phyloP scores from a whole-genome alignment of 2,113 vertebrate genomes.

The Macroglossus sobrinus region DNA sequence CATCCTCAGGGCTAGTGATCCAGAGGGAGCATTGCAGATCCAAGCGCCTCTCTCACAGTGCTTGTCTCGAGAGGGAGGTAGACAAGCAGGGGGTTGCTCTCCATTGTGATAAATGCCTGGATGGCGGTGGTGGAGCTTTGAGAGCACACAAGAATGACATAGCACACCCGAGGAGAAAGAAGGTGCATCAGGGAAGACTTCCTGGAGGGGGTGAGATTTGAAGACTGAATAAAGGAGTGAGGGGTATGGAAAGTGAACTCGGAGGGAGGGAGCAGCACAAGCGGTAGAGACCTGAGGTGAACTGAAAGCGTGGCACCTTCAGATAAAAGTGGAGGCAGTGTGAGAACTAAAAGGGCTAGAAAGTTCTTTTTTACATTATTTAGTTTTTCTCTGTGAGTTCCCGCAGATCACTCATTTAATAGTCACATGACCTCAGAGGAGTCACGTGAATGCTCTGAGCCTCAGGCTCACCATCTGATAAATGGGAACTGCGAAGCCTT shows the following conservation, averaged over 20 bases:
- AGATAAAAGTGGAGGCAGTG: neutral
- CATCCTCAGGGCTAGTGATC: neutral
- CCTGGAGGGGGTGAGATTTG: neutral
- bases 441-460: neutral
- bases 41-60: rapidly evolving
- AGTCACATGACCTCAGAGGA: neutral
- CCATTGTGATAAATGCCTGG: rapidly evolving
- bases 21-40: neutral
- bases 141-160: neutral
- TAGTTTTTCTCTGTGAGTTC: neutral
- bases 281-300: neutral
- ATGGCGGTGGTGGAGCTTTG: neutral
- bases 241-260: neutral
- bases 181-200: neutral
- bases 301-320: neutral
- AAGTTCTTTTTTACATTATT: neutral
- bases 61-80: neutral
- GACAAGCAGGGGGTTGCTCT: neutral
- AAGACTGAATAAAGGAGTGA: neutral
- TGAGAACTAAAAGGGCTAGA: neutral
- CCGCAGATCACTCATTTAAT: neutral
- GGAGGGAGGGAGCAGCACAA: neutral
- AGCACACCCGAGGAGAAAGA: neutral
- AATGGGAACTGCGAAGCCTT: neutral
- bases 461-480: neutral